Percentiles rank a stretch among this genome's conserved stretches.
Conservation (phyloP, 2,888 invertebrate species). For the Cybosia mesomella region DNA sequence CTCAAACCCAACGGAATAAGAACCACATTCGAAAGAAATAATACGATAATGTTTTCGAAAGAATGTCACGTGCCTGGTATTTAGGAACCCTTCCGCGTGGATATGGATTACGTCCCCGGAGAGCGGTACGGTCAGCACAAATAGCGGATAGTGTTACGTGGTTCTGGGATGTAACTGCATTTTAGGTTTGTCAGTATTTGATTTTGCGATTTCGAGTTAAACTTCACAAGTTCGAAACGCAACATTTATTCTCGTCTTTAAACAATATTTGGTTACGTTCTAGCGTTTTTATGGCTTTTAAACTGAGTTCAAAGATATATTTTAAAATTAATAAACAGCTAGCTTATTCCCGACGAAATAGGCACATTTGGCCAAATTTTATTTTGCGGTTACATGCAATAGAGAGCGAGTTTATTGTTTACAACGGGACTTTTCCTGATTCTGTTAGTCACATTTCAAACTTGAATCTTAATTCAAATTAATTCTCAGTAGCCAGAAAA, state of each 20-base stretch:
- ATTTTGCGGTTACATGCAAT: no score
- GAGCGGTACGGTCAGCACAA: slow-evolving; percentile 61
- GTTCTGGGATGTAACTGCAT: slow-evolving; percentile 51
- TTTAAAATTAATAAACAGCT: no score
- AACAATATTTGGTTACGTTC: slow-evolving; percentile 21
- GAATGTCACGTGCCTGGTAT: slow-evolving; percentile 73
- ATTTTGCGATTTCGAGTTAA: slow-evolving; percentile 28
- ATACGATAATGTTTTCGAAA: slow-evolving; percentile 49
- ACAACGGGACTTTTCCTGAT: no score
- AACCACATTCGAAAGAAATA: slow-evolving; percentile 5
- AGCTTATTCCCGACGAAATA: no score
- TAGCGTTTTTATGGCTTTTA: no score
- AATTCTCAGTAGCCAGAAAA: no score
- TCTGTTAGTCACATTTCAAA: no score
- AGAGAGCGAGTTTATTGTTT: no score
- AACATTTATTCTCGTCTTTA: slow-evolving; percentile 31
- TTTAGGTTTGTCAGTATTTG: slow-evolving; percentile 39
- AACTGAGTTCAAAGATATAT: no score
- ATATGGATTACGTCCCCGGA: slow-evolving; percentile 64
- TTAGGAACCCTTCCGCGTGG: slow-evolving; percentile 79
- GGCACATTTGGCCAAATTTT: no score
- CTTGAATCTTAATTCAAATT: no score
- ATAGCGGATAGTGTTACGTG: slow-evolving; percentile 46
- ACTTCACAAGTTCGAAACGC: slow-evolving; percentile 24
- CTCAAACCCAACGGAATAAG: background rate